Percentiles rank a stretch among this genome's conserved stretches.
phyloP scores from a whole-genome alignment of 2,797 vertebrate genomes.

The Chrosomus eos region DNA sequence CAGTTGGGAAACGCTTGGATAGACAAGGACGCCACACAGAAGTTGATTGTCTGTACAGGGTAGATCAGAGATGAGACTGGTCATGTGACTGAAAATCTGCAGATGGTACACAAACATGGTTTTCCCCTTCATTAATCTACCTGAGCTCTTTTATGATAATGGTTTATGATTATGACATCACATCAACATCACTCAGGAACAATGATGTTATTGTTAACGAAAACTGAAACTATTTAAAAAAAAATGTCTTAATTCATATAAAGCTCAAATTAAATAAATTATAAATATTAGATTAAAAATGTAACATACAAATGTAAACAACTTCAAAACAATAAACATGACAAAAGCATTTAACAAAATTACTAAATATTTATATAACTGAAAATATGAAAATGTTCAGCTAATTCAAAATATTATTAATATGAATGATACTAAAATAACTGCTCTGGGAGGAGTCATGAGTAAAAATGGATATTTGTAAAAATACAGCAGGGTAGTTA shows the following conservation, averaged over 20 bases:
- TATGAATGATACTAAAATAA: neutral
- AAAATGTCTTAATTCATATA: neutral
- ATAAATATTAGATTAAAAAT: neutral
- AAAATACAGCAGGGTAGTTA: neutral
- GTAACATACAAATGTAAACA: neutral
- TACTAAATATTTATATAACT: neutral
- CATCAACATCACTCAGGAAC: neutral
- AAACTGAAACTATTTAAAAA: neutral
- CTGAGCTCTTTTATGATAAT: neutral
- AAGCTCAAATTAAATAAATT: neutral
- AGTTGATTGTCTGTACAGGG: neutral
- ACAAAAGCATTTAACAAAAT: neutral
- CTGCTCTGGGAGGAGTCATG: neutral
- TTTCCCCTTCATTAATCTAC: slow-evolving; percentile 26
- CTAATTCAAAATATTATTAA: neutral
- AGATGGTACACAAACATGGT: neutral
- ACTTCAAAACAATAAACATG: neutral
- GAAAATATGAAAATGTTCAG: neutral
- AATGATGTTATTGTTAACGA: neutral
- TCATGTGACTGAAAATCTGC: neutral
- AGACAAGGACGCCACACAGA: neutral
- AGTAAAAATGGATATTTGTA: neutral
- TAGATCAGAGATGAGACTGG: slow-evolving; percentile 9
- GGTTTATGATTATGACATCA: neutral
- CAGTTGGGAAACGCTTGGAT: neutral